These are phyloP conservation scores for Phylloscopus collybita DNA, from an alignment of 2,797 vertebrate genomes.

Conservation along the genomic window DNA sequence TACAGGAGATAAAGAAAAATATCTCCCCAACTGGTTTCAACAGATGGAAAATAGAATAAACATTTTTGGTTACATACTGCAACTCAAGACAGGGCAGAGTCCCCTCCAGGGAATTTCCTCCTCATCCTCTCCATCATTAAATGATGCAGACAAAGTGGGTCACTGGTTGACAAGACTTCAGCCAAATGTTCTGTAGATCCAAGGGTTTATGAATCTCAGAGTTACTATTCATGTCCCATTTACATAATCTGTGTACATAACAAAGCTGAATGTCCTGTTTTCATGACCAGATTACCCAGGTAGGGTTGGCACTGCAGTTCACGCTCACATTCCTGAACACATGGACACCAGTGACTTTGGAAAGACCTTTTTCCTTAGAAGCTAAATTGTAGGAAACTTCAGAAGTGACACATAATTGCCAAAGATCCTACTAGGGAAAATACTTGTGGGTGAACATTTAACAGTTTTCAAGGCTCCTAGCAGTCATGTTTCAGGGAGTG, in stretches of 20 bases:
- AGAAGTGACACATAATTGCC: neutral
- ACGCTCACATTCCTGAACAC: neutral
- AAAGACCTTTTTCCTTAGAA: neutral
- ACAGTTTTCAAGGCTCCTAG: neutral
- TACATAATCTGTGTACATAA: neutral
- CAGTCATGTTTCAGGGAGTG: neutral
- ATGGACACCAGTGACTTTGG: neutral
- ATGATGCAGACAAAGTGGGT: neutral
- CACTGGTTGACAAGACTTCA: neutral
- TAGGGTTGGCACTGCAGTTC: neutral
- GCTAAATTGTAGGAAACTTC: neutral
- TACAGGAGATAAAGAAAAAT: too few relatives aligned
- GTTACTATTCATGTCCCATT: neutral
- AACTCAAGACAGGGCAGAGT: neutral
- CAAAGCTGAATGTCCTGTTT: neutral
- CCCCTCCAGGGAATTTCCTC: neutral
- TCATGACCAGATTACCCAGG: neutral
- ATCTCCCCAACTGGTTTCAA: too few relatives aligned
- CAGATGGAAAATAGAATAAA: too few relatives aligned
- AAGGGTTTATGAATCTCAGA: neutral
- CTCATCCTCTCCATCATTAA: neutral
- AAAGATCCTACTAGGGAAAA: neutral
- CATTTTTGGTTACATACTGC: too few relatives aligned
- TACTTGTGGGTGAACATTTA: neutral
- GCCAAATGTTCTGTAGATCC: neutral